Percentiles rank a stretch among this genome's conserved stretches.
Conservation (phyloP, 2,888 invertebrate species). For the Lingula anatina region DNA sequence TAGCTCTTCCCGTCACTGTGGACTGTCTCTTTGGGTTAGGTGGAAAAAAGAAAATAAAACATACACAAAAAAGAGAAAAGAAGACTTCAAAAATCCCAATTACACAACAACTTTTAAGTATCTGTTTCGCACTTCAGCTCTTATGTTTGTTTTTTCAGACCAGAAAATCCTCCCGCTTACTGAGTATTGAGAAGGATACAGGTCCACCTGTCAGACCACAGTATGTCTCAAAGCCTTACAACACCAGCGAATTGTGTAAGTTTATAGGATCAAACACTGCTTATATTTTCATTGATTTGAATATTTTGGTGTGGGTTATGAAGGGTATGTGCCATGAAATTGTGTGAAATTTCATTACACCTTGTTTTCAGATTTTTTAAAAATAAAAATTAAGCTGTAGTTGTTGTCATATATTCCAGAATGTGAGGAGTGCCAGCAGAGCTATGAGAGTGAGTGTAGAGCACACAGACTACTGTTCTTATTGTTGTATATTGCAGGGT, state of each 20-base stretch:
- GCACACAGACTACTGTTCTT: constrained; percentile 27
- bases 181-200: constrained; percentile 20
- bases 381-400: too few species aligned
- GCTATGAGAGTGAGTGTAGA: constrained; percentile 30
- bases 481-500: constrained; percentile 29
- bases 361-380: not conserved
- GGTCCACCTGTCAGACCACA: constrained; percentile 12
- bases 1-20: too few species aligned
- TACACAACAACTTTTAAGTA: too few species aligned
- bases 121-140: too few species aligned
- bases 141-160: constrained; percentile 13
- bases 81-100: too few species aligned
- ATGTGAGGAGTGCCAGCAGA: constrained; percentile 47
- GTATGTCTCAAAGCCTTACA: constrained; percentile 24
- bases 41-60: too few species aligned
- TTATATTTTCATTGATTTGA: not conserved
- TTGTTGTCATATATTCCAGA: constrained; percentile 20
- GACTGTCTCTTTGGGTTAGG: too few species aligned
- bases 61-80: too few species aligned
- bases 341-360: too few species aligned
- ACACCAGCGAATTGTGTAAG: constrained; percentile 27
- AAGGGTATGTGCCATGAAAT: too few species aligned
- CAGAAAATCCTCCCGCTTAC: constrained; percentile 26
- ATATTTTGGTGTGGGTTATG: not conserved
- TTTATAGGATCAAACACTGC: not conserved